Percentiles rank a stretch among this genome's conserved stretches.
Conservation (phyloP, 2,888 invertebrate genomes). For the Boloria selene region DNA sequence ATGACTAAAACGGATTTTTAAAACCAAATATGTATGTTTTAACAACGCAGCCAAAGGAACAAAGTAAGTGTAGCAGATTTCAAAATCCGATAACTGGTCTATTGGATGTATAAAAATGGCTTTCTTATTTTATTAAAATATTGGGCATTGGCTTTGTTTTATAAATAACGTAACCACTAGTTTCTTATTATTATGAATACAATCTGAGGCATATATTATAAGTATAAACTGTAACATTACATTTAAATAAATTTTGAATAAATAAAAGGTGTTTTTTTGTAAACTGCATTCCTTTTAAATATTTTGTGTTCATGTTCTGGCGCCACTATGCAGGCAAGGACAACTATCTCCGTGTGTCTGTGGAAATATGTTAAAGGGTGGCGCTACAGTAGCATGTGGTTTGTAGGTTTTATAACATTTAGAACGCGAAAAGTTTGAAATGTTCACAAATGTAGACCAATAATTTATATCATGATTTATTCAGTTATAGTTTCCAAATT, state of each 20-base stretch:
- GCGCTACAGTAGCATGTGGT: too few relatives aligned
- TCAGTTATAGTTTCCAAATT: too few relatives aligned
- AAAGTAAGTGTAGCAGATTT: not conserved
- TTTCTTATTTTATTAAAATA: conserved; percentile 7
- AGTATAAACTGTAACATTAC: conserved; percentile 29
- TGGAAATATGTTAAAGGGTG: too few relatives aligned
- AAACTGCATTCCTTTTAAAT: not conserved
- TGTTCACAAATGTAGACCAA: too few relatives aligned
- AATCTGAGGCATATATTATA: conserved; percentile 19
- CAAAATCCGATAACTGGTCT: conserved; percentile 4
- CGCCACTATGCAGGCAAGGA: too few relatives aligned
- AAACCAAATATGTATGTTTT: not conserved
- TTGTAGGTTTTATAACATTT: too few relatives aligned
- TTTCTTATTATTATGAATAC: conserved; percentile 21
- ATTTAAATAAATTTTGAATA: conserved; percentile 32
- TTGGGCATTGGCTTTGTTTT: conserved; percentile 11
- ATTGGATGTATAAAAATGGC: not conserved
- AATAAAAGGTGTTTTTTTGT: conserved; percentile 27
- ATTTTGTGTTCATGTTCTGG: too few relatives aligned
- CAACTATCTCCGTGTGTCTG: too few relatives aligned
- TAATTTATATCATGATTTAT: too few relatives aligned
- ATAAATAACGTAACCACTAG: not conserved
- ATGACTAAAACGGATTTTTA: not conserved
- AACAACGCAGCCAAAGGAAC: not conserved
- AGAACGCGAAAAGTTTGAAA: too few relatives aligned